Evolutionary conservation across 92 coral and sea anemone genomes (phyloP).

Genomic region (Phymanthus crucifer): DNA sequence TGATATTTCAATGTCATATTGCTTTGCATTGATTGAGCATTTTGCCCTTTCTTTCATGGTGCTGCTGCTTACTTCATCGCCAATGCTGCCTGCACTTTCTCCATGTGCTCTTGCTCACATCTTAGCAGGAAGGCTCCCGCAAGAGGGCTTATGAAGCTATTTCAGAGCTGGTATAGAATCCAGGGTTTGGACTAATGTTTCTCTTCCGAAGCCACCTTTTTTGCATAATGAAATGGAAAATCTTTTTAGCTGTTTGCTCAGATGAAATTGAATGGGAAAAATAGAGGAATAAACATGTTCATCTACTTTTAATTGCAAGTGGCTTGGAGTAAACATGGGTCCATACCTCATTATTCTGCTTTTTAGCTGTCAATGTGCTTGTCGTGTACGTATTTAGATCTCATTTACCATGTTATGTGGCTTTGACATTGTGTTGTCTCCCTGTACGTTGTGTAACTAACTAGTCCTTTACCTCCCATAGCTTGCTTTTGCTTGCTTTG

Average conservation of each 20-base stretch:
- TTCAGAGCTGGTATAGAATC: constrained; percentile 83
- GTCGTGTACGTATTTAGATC: not conserved
- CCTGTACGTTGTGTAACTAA: not conserved
- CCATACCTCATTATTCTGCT: not conserved
- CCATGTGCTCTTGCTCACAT: constrained; percentile 75
- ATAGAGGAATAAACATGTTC: not conserved
- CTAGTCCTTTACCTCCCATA: not conserved
- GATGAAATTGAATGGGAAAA: not conserved
- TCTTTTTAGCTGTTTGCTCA: too few species aligned
- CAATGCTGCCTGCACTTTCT: constrained; percentile 63
- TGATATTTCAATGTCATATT: constrained; percentile 8
- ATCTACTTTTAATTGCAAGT: not conserved
- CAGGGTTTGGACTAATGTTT: constrained; percentile 33
- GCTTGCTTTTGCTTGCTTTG: constrained; percentile 43
- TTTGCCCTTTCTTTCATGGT: constrained; percentile 78
- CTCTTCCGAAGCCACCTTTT: constrained; percentile 20
- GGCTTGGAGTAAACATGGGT: constrained; percentile 2
- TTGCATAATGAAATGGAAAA: not conserved
- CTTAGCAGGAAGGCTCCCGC: constrained; percentile 90
- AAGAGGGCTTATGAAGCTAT: constrained; percentile 89
- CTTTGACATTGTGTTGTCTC: constrained; percentile 4
- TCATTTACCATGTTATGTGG: not conserved
- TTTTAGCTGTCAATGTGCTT: not conserved
- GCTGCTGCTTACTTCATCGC: constrained; percentile 76
- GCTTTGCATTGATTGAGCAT: constrained; percentile 57